A percentile compares a stretch with the other conserved stretches of the same genome.
Evolutionary conservation across 2,797 vertebrate genomes (phyloP).

Genomic region (Helostoma temminkii): DNA sequence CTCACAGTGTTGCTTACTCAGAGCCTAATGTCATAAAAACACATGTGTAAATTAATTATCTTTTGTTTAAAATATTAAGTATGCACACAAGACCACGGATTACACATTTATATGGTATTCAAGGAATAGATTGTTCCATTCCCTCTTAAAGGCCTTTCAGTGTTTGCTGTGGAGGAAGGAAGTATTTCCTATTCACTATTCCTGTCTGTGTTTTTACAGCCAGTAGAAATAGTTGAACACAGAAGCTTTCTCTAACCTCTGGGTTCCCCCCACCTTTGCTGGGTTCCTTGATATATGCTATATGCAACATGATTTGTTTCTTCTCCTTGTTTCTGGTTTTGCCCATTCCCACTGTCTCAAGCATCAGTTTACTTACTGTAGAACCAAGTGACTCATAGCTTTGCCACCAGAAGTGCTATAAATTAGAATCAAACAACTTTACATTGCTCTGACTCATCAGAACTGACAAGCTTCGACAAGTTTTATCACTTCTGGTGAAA

Average conservation of each 20-base stretch:
- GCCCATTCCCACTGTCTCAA: background rate
- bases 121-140: constrained; percentile 27
- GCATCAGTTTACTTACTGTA: background rate
- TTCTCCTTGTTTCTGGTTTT: constrained; percentile 8
- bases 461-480: constrained; percentile 9
- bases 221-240: constrained; percentile 4
- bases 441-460: constrained; percentile 15
- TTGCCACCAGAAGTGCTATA: background rate
- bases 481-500: too few relatives aligned
- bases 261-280: constrained; percentile 21
- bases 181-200: constrained; percentile 53
- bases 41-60: constrained; percentile 3
- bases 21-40: background rate
- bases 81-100: constrained; percentile 28
- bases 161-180: constrained; percentile 55
- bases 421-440: background rate
- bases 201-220: constrained; percentile 52
- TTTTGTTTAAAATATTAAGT: constrained; percentile 1
- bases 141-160: constrained; percentile 9
- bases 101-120: constrained; percentile 12
- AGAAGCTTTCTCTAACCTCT: constrained; percentile 14
- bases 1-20: too few relatives aligned
- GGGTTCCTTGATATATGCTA: constrained; percentile 6
- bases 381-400: background rate
- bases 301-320: background rate